Conservation (phyloP, 2,797 vertebrate genomes). For the Chrysocyon brachyurus region DNA sequence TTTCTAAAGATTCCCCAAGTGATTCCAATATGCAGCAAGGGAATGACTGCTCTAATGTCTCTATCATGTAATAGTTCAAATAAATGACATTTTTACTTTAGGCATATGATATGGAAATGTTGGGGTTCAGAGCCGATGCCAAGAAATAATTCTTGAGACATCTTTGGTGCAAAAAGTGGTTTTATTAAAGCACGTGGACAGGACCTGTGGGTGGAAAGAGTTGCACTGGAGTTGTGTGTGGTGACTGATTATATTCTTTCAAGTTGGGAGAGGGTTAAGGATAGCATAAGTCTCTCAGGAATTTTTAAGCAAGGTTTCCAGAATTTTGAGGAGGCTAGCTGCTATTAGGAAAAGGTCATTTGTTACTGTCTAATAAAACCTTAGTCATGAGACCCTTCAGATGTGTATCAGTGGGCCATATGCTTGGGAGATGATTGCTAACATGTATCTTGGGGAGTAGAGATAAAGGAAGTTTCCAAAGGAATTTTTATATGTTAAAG, state of each 20-base stretch:
- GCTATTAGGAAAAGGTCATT: background rate
- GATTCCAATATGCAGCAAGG: background rate
- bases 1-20: background rate
- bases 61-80: background rate
- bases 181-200: background rate
- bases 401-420: background rate
- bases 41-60: background rate
- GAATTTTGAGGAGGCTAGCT: background rate
- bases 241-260: background rate
- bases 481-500: background rate
- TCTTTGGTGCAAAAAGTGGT: background rate
- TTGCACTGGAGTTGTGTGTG: background rate
- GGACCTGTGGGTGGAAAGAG: background rate
- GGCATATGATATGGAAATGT: background rate
- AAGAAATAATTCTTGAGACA: background rate
- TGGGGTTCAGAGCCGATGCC: background rate
- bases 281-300: background rate
- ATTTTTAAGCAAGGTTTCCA: background rate
- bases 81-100: background rate
- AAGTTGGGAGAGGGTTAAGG: background rate
- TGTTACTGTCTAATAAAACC: background rate
- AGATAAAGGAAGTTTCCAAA: background rate
- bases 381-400: background rate
- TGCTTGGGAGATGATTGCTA: background rate
- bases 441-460: background rate